Evolutionary conservation across 2,797 vertebrate species (phyloP).

Genomic region (Crypturellus tataupa): DNA sequence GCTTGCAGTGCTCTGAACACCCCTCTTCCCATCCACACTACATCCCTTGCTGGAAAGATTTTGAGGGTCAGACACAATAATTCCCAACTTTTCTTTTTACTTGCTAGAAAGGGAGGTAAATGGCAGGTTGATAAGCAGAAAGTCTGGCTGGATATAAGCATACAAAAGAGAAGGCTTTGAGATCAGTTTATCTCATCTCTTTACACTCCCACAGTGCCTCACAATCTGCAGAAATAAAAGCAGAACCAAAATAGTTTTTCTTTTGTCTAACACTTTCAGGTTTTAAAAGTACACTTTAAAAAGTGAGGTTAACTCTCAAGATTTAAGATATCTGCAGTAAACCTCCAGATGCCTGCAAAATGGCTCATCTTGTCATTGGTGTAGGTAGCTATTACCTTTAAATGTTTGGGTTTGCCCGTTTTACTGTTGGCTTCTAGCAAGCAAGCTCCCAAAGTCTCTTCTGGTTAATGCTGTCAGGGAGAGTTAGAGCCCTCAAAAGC

Average conservation of each 20-base stretch:
- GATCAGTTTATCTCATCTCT: slow-evolving; percentile 33
- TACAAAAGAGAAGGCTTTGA: slow-evolving; percentile 1
- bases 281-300: slow-evolving; percentile 31
- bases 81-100: not conserved
- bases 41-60: not conserved
- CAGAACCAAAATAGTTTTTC: not conserved
- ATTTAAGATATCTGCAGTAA: slow-evolving; percentile 26
- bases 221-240: slow-evolving; percentile 36
- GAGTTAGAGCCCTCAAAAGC: rapidly evolving
- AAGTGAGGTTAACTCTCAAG: slow-evolving; percentile 17
- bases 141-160: slow-evolving; percentile 28
- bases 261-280: not conserved
- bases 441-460: not conserved
- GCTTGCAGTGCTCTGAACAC: not conserved
- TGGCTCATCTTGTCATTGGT: not conserved
- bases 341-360: not conserved
- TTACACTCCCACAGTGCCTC: not conserved
- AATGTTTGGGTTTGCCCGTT: not conserved
- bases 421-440: not conserved
- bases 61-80: not conserved
- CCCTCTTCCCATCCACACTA: not conserved
- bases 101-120: slow-evolving; percentile 24
- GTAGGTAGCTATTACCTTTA: not conserved
- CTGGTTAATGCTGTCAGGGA: not conserved
- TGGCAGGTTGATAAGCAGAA: slow-evolving; percentile 26